Conservation (phyloP, 2,113 vertebrate genomes). For the Lepisosteus oculatus region DNA sequence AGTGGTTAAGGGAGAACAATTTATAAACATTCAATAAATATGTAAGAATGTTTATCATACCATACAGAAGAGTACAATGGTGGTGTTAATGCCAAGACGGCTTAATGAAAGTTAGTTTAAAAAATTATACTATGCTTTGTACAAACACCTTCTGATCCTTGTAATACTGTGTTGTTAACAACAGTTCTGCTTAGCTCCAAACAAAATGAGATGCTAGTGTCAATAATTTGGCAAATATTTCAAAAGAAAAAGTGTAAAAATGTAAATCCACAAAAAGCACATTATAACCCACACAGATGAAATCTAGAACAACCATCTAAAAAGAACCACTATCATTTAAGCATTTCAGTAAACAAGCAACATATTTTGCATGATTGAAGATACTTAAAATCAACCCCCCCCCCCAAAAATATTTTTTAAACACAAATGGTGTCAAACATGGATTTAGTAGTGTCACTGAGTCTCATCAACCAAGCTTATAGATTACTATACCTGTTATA, state of each 20-base stretch:
- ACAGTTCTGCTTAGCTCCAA: slow-evolving; percentile 20
- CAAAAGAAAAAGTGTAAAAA: slow-evolving; percentile 64
- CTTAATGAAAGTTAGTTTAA: slow-evolving; percentile 75
- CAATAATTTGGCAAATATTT: slow-evolving; percentile 60
- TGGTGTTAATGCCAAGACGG: slow-evolving; percentile 73
- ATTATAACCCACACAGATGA: slow-evolving; percentile 62
- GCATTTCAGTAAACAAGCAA: slow-evolving; percentile 73
- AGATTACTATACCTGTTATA: slow-evolving; percentile 36
- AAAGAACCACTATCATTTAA: slow-evolving; percentile 70
- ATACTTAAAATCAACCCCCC: slow-evolving; percentile 32
- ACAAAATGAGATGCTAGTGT: slow-evolving; percentile 55
- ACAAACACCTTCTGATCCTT: slow-evolving; percentile 80
- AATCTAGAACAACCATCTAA: slow-evolving; percentile 72
- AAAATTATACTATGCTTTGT: slow-evolving; percentile 85
- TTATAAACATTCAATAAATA: slow-evolving; percentile 85
- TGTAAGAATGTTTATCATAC: slow-evolving; percentile 71
- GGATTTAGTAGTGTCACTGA: slow-evolving; percentile 39
- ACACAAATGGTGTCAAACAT: slow-evolving; percentile 29
- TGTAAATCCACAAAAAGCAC: slow-evolving; percentile 12
- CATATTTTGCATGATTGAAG: slow-evolving; percentile 44
- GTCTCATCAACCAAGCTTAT: slow-evolving; percentile 34
- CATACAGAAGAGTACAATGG: slow-evolving; percentile 78
- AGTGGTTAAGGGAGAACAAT: slow-evolving; percentile 79
- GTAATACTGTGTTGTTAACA: slow-evolving; percentile 56
- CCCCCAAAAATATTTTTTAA: slow-evolving; percentile 8